Percentiles rank a stretch among this genome's conserved stretches.
Conservation (phyloP, 2,113 vertebrate species). For the Neomonachus schauinslandi region DNA sequence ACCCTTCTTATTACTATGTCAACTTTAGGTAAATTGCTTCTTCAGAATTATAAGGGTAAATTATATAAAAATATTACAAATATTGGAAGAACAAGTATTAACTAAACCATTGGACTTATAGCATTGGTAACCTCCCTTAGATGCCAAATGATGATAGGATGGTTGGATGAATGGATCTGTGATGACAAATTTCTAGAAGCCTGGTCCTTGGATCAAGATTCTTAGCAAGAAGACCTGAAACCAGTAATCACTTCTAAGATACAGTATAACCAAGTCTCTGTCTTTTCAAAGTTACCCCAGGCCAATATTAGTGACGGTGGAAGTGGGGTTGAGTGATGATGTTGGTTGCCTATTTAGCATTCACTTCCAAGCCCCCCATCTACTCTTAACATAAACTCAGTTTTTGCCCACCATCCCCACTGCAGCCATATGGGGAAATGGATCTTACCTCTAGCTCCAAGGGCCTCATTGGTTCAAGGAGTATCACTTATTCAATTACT, state of each 20-base stretch:
- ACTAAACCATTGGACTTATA: background rate
- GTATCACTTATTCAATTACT: background rate
- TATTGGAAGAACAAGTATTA: background rate
- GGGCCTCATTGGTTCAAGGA: background rate
- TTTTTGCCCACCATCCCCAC: background rate
- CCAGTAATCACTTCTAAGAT: background rate
- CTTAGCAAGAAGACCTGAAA: background rate
- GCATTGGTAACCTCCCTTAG: background rate
- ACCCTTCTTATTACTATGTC: background rate
- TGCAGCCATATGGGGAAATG: background rate
- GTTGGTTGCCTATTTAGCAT: background rate
- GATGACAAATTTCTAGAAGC: background rate
- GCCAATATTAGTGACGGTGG: background rate
- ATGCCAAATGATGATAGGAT: background rate
- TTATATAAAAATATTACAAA: background rate
- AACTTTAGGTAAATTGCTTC: background rate
- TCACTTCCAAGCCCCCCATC: background rate
- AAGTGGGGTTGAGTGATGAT: background rate
- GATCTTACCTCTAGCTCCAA: background rate
- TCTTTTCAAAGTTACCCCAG: background rate
- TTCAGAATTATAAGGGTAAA: slow-evolving; percentile 6
- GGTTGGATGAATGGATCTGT: background rate
- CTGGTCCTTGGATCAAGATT: background rate
- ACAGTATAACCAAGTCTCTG: background rate
- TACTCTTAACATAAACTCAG: background rate